Conservation (phyloP, 1,140 invertebrate genomes). For the Diprion similis region DNA sequence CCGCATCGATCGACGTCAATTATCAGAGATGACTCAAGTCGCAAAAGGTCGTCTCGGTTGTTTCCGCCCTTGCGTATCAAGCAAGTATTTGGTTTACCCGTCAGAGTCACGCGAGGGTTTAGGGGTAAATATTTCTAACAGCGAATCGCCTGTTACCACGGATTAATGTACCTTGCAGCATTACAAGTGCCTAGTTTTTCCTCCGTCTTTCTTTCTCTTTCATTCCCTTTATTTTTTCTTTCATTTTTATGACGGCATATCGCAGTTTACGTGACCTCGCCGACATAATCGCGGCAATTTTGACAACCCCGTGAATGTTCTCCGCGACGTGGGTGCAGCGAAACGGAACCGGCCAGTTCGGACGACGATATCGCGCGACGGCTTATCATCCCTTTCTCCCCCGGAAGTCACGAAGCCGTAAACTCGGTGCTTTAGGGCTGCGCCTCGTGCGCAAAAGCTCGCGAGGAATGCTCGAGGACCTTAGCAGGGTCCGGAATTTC, state of each 20-base stretch:
- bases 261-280: too few relatives aligned
- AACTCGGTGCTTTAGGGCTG: background rate
- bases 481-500: too few relatives aligned
- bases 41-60: background rate
- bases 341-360: constrained; percentile 1
- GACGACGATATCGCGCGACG: background rate
- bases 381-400: background rate
- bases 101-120: background rate
- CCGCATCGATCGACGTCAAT: background rate
- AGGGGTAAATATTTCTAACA: background rate
- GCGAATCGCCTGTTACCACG: background rate
- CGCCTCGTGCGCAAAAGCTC: too few relatives aligned
- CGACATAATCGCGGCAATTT: too few relatives aligned
- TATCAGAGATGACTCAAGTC: background rate
- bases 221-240: too few relatives aligned
- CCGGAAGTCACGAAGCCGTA: background rate
- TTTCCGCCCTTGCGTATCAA: background rate
- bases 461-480: too few relatives aligned
- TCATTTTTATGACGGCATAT: too few relatives aligned
- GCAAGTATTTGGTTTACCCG: background rate
- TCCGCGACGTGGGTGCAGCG: background rate
- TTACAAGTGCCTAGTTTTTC: too few relatives aligned
- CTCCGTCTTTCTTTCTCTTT: too few relatives aligned
- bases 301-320: background rate
- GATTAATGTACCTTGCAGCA: background rate